Base-by-base conservation (phyloP, 2,113 vertebrate species). In the Cisticola juncidis region DNA sequence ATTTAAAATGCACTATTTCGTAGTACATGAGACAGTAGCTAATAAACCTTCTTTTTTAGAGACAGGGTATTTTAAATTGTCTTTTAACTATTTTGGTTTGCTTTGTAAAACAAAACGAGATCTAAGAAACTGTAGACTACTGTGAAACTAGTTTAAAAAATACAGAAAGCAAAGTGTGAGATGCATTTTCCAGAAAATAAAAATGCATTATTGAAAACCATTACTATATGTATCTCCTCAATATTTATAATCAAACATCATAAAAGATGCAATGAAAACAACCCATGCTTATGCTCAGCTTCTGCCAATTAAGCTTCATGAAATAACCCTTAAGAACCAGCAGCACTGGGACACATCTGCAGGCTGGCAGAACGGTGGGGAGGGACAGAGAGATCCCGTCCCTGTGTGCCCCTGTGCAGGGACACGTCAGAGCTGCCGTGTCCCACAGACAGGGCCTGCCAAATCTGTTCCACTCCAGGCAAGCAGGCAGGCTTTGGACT, bases 301-400 rank as follows among this genome's bases (percentile, higher is more conserved):
- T 54, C 76, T 74, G 50, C 36, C 42, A 70, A 19, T 0, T 31
- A 28, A 72, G 36, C 38, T 21, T 76, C 6, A 28, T 22, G 18
- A 62, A 62, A 44, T 3, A 77, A 48, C 22, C 47, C 54, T 35
- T 11, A 44, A 23, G 21, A 53, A 12, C 2, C 28, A 62, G 78
- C 51, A 58, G 81, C 20, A 10, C 33, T 26, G 0, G 2, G 36
- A 23, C 0, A 3, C 45, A 21, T 6, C 23, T 21, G n/a, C 24
- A 33, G 61, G 53, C 53, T 14, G 36, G 18, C 11, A 31, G 62
- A 5, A 5, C 1, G 3, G 50, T 1, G 12, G 22, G 1, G 11
- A 81, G 35, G 51, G 51, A 50, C 44, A 2, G 24, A 2, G 44
- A 21, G 15, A 35, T 14, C 15, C 24, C 0, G 5, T 24, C 12